Evolutionary conservation across 2,113 vertebrate species (phyloP).

Genomic region (Myotis brandtii): DNA sequence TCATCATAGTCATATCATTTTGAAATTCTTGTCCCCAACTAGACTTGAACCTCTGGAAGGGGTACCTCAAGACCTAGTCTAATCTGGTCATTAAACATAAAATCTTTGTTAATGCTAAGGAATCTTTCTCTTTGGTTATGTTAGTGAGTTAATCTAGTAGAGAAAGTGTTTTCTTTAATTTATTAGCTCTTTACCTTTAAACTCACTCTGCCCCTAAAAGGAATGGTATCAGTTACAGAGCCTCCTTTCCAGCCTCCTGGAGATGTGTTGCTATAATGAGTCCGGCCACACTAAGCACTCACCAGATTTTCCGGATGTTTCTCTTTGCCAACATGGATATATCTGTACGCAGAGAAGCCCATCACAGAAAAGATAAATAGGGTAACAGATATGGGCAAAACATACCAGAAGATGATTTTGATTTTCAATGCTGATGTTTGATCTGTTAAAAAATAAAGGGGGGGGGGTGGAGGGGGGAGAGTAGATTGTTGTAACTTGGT

Average conservation of each 20-base stretch:
- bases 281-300: slow-evolving; percentile 64
- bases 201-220: not conserved
- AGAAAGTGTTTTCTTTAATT: not conserved
- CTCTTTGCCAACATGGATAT: slow-evolving; percentile 85
- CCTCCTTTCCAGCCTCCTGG: not conserved
- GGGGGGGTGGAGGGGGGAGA: rapidly evolving
- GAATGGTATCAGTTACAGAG: not conserved
- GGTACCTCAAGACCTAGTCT: not conserved
- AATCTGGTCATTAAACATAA: not conserved
- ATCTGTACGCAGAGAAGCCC: slow-evolving; percentile 85
- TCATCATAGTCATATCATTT: not conserved
- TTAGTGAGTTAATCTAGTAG: not conserved
- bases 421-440: slow-evolving; percentile 73
- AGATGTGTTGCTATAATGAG: not conserved
- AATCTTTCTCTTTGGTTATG: slow-evolving; percentile 32
- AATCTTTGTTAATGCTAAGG: not conserved
- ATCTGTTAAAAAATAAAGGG: slow-evolving; percentile 81
- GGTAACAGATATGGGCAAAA: slow-evolving; percentile 83
- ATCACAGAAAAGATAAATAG: slow-evolving; percentile 81
- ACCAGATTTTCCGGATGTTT: slow-evolving; percentile 89
- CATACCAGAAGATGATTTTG: slow-evolving; percentile 83
- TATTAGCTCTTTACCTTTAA: slow-evolving; percentile 34
- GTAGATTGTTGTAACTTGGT: not conserved
- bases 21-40: not conserved
- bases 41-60: not conserved